These are phyloP conservation scores for Drosophila sproati DNA, from an alignment of 1,140 invertebrate genomes.

Conservation along the genomic window DNA sequence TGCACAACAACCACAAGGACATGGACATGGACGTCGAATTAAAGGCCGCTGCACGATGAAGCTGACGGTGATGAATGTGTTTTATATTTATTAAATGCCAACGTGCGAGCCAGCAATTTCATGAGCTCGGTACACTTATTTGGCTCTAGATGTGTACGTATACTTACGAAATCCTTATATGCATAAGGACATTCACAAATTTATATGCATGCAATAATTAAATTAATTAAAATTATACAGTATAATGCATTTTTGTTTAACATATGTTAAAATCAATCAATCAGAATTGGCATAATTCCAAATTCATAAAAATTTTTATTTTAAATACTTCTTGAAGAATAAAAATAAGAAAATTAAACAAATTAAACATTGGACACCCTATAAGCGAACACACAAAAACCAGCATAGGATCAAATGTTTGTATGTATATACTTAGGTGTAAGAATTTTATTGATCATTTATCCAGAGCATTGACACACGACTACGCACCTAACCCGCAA, in stretches of 20 bases:
- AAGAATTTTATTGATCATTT: neutral
- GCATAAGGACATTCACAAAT: conserved; percentile 23
- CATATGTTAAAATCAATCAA: neutral
- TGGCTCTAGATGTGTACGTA: conserved; percentile 8
- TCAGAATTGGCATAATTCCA: no score
- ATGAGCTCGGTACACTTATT: neutral
- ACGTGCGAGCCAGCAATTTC: conserved; percentile 14
- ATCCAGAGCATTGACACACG: neutral
- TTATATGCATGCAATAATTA: conserved; percentile 15
- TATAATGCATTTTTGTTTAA: conserved; percentile 2
- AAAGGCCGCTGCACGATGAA: conserved; percentile 44
- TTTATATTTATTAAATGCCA: conserved; percentile 71
- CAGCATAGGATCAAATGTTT: neutral
- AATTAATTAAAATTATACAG: neutral
- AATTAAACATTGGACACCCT: conserved; percentile 4
- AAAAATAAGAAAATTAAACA: no score
- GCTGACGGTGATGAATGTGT: conserved; percentile 77
- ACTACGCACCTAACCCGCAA: no score
- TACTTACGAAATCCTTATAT: conserved; percentile 10
- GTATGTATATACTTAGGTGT: no score
- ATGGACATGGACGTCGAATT: conserved; percentile 41
- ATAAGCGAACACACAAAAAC: neutral
- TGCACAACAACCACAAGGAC: neutral
- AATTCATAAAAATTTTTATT: no score
- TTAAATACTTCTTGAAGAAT: no score